A percentile compares a stretch with the other conserved stretches of the same genome.
Evolutionary conservation across 2,797 vertebrate species (phyloP).

Genomic region (Meriones psammophilus): DNA sequence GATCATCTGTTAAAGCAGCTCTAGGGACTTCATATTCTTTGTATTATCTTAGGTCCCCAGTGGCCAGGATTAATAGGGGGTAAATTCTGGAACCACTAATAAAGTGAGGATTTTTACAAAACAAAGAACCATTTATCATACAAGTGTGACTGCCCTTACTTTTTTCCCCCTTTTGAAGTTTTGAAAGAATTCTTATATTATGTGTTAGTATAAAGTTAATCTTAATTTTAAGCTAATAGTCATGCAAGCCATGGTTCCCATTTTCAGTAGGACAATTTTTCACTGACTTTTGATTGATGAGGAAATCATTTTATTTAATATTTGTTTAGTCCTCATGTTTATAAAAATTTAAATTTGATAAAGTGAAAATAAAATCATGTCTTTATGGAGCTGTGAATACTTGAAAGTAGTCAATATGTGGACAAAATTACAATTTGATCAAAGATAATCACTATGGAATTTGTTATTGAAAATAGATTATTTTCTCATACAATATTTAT

Average conservation of each 20-base stretch:
- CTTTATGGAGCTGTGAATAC: constrained; percentile 39
- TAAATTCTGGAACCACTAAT: too few species aligned
- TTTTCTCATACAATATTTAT: too few species aligned
- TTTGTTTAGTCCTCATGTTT: neutral
- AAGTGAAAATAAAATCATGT: constrained; percentile 13
- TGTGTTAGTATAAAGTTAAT: too few species aligned
- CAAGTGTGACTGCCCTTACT: too few species aligned
- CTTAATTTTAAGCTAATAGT: too few species aligned
- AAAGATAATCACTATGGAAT: neutral
- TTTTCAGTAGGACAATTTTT: too few species aligned
- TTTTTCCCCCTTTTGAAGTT: neutral
- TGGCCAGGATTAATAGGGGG: too few species aligned
- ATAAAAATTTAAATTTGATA: neutral
- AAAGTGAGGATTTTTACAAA: too few species aligned
- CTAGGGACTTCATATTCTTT: too few species aligned
- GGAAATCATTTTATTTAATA: constrained; percentile 6
- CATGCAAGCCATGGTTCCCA: too few species aligned
- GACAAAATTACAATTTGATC: constrained; percentile 48
- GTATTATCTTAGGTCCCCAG: too few species aligned
- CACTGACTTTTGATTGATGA: constrained; percentile 34
- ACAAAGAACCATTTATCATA: too few species aligned
- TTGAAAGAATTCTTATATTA: neutral
- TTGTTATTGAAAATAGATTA: neutral
- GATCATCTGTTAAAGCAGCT: neutral
- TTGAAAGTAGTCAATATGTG: neutral